Evolutionary conservation across 2,113 vertebrate genomes (phyloP).

Genomic region (Dinomys branickii): DNA sequence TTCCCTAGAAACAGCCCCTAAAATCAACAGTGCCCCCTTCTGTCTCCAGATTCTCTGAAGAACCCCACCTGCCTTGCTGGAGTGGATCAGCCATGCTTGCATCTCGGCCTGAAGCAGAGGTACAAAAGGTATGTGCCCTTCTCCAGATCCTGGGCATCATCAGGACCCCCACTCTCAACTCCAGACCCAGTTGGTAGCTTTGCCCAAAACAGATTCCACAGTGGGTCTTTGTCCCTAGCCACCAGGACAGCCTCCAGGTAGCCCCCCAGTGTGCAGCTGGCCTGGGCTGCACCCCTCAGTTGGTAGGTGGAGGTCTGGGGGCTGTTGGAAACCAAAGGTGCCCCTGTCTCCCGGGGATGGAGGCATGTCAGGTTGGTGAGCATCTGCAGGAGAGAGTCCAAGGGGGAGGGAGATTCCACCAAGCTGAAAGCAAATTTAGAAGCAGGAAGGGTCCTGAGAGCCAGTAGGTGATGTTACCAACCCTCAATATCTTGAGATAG

Average conservation of each 20-base stretch:
- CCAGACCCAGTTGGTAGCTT: background rate
- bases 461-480: background rate
- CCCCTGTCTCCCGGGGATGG: background rate
- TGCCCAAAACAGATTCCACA: slow-evolving; percentile 70
- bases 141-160: slow-evolving; percentile 44
- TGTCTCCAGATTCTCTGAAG: slow-evolving; percentile 58
- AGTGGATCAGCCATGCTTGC: slow-evolving; percentile 67
- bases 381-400: background rate
- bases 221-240: slow-evolving; percentile 49
- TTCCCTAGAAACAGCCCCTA: slow-evolving; percentile 72
- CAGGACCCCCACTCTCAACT: background rate
- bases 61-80: slow-evolving; percentile 60
- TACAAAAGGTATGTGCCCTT: slow-evolving; percentile 67
- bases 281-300: background rate
- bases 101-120: slow-evolving; percentile 67
- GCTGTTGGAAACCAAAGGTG: slow-evolving; percentile 64
- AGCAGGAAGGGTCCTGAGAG: background rate
- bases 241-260: slow-evolving; percentile 52
- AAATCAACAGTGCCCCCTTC: slow-evolving; percentile 71
- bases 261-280: slow-evolving; percentile 54
- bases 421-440: background rate
- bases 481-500: background rate
- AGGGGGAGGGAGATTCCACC: background rate
- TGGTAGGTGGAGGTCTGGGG: slow-evolving; percentile 51
- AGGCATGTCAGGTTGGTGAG: slow-evolving; percentile 1